Evolutionary conservation across 2,888 invertebrate species (phyloP).

Genomic region (Parnassius apollo): DNA sequence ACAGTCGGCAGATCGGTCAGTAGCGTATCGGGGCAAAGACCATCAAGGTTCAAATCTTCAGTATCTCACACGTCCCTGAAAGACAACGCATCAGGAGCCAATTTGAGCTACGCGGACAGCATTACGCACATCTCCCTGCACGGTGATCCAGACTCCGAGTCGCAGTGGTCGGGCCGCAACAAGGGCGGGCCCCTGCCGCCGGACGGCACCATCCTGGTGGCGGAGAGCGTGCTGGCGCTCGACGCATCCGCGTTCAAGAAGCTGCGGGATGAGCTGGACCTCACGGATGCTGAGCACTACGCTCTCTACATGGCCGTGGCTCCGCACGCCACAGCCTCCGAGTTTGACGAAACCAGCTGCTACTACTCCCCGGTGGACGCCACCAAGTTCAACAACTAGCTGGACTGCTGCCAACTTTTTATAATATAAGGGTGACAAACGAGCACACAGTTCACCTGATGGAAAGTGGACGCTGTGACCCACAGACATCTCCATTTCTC

Average conservation of each 20-base stretch:
- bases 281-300: slow-evolving; percentile 94
- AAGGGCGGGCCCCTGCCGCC: slow-evolving; percentile 54
- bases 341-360: slow-evolving; percentile 93
- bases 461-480: too few species aligned
- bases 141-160: slow-evolving; percentile 73
- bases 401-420: not conserved
- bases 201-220: slow-evolving; percentile 76
- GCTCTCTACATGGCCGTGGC: slow-evolving; percentile 93
- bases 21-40: slow-evolving; percentile 82
- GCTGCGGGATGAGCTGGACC: slow-evolving; percentile 82
- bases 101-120: slow-evolving; percentile 78
- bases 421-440: too few species aligned
- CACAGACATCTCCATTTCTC: too few species aligned
- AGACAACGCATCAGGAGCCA: slow-evolving; percentile 63
- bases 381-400: slow-evolving; percentile 81
- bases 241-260: slow-evolving; percentile 65
- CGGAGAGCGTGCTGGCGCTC: slow-evolving; percentile 74
- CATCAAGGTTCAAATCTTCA: slow-evolving; percentile 68
- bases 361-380: slow-evolving; percentile 93
- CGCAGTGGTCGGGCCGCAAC: slow-evolving; percentile 47
- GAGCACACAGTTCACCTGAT: too few species aligned
- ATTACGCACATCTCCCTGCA: slow-evolving; percentile 85
- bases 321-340: slow-evolving; percentile 91
- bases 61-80: slow-evolving; percentile 69
- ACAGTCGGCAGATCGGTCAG: slow-evolving; percentile 82